phyloP scores from a whole-genome alignment of 2,888 invertebrate genomes.

The Acleris sparsana region DNA sequence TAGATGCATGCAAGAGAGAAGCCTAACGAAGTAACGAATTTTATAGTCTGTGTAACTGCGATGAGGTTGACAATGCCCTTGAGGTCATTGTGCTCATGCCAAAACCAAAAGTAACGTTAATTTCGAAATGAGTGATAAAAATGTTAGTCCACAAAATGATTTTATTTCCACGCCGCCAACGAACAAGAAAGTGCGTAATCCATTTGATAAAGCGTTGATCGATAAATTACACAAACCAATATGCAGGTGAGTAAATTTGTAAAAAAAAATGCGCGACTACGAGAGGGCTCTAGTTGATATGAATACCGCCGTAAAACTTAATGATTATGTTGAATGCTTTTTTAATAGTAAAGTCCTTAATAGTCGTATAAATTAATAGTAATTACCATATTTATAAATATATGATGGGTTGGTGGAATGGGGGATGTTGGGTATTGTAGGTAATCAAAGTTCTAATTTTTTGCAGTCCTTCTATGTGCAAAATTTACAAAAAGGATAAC shows the following conservation, averaged over 20 bases:
- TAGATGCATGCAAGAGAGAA: too few species aligned
- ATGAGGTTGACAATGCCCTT: conserved; percentile 4
- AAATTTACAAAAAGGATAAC: conserved; percentile 73
- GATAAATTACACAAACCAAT: conserved; percentile 87
- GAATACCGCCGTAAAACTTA: too few species aligned
- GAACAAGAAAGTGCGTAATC: conserved; percentile 84
- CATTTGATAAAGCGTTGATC: conserved; percentile 86
- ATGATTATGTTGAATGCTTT: too few species aligned
- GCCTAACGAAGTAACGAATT: too few species aligned
- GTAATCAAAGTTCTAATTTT: conserved; percentile 27
- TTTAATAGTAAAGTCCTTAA: too few species aligned
- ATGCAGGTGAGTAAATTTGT: conserved; percentile 83
- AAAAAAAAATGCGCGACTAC: not conserved
- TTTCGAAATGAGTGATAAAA: conserved; percentile 75
- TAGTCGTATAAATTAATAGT: too few species aligned
- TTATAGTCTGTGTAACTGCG: not conserved
- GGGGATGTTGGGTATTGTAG: not conserved
- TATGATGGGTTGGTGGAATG: too few species aligned
- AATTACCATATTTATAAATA: too few species aligned
- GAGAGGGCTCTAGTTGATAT: not conserved
- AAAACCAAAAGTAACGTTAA: conserved; percentile 55
- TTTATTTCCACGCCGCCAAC: conserved; percentile 71
- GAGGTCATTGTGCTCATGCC: conserved; percentile 45
- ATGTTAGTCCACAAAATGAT: conserved; percentile 59
- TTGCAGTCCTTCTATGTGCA: conserved; percentile 78